Percentiles rank a stretch among this genome's conserved stretches.
phyloP scores from a whole-genome alignment of 2,888 invertebrate genomes.

The Oxytorus armatus region DNA sequence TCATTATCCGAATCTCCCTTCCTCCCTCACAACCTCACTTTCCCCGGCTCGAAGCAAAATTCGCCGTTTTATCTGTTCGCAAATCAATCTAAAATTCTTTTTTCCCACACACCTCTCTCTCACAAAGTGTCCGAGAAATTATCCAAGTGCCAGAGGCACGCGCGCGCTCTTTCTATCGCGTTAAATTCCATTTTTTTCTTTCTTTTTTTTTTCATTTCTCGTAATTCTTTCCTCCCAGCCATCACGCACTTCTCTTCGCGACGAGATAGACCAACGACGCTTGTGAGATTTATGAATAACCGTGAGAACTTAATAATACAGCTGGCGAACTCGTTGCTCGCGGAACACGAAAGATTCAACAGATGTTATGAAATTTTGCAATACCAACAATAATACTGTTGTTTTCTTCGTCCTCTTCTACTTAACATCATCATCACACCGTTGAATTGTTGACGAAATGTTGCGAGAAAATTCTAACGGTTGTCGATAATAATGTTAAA shows the following conservation, averaged over 20 bases:
- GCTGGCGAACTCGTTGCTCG: conserved; percentile 53
- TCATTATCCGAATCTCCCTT: no score
- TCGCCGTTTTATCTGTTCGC: no score
- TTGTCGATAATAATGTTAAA: not conserved
- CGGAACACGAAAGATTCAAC: conserved; percentile 47
- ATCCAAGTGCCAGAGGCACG: not conserved
- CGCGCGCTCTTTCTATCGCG: conserved; percentile 31
- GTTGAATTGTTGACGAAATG: not conserved
- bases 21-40: no score
- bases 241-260: conserved; percentile 15
- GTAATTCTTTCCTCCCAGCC: not conserved
- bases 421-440: conserved; percentile 24
- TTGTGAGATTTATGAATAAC: conserved; percentile 58
- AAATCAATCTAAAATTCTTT: not conserved
- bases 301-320: conserved; percentile 62
- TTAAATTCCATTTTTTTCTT: conserved; percentile 1
- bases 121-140: not conserved
- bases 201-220: not conserved
- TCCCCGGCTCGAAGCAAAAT: no score
- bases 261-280: conserved; percentile 26
- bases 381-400: conserved; percentile 42
- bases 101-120: not conserved
- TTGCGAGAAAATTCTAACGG: conserved; percentile 16
- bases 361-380: conserved; percentile 40
- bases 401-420: conserved; percentile 8